Conservation (phyloP, 2,797 vertebrate genomes). For the Cephalopachus bancanus region DNA sequence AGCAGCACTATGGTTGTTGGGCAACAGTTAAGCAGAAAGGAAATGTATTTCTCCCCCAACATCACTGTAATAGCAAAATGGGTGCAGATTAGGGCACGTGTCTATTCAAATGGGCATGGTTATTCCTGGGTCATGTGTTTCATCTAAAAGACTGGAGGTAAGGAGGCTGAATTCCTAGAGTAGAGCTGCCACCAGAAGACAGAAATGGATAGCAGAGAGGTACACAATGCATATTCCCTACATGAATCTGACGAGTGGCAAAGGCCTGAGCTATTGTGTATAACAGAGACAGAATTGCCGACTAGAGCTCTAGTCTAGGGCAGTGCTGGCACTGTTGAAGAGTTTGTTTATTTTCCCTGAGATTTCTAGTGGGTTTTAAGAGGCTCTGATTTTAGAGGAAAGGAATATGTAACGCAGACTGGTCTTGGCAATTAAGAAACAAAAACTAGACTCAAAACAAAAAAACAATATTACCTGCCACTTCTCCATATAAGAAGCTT, state of each 20-base stretch:
- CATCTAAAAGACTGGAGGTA: not conserved
- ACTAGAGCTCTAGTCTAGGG: not conserved
- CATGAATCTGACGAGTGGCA: not conserved
- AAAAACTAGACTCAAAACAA: constrained; percentile 38
- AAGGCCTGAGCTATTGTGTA: not conserved
- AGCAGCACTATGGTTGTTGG: not conserved
- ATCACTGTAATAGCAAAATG: not conserved
- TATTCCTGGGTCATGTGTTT: not conserved
- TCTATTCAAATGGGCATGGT: rapidly evolving
- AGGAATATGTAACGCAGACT: not conserved
- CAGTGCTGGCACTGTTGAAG: not conserved
- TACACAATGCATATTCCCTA: not conserved
- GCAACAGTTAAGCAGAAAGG: not conserved
- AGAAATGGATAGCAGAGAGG: not conserved
- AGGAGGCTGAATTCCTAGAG: not conserved
- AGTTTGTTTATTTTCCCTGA: not conserved
- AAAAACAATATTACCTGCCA: not conserved
- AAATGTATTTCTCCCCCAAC: not conserved
- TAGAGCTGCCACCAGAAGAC: not conserved
- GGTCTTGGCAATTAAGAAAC: not conserved
- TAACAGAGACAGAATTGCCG: not conserved
- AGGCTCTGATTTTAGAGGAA: not conserved
- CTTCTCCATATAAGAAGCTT: not conserved
- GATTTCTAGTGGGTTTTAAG: not conserved
- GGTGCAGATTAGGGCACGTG: not conserved